These are phyloP conservation scores for Nesoenas mayeri DNA, from an alignment of 2,113 vertebrate genomes.

Conservation along the genomic window DNA sequence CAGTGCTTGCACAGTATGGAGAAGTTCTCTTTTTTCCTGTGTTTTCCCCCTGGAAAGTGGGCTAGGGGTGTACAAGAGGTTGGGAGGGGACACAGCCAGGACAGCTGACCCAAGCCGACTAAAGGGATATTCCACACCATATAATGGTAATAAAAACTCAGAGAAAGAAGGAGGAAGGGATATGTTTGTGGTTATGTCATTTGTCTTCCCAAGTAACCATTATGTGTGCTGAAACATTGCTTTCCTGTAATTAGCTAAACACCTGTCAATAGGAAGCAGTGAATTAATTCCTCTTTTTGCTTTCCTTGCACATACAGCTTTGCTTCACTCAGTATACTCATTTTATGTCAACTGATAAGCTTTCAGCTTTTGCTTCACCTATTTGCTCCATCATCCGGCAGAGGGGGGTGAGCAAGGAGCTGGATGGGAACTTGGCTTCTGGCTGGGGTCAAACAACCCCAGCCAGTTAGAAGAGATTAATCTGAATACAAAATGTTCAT, in stretches of 20 bases:
- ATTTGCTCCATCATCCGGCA: not conserved
- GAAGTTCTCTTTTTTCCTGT: not conserved
- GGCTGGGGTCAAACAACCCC: not conserved
- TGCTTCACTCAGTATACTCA: not conserved
- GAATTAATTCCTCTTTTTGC: not conserved
- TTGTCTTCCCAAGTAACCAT: not conserved
- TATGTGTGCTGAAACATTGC: not conserved
- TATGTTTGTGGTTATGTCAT: not conserved
- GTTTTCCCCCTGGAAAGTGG: fast-evolving
- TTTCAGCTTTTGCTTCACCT: not conserved
- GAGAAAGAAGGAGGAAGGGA: not conserved
- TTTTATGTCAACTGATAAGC: not conserved
- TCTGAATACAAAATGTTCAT: not conserved
- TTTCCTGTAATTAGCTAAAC: not conserved
- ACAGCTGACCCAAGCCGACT: not conserved
- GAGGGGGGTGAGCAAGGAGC: not conserved
- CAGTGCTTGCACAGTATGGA: not conserved
- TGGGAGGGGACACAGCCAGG: not conserved
- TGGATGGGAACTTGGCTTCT: not conserved
- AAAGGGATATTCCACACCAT: not conserved
- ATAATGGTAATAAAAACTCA: not conserved
- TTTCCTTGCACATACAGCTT: not conserved
- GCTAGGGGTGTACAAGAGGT: not conserved
- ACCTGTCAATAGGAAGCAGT: not conserved
- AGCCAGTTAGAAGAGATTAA: not conserved